Evolutionary conservation across 2,113 vertebrate species (phyloP).

Genomic region (Hyperoodon ampullatus): DNA sequence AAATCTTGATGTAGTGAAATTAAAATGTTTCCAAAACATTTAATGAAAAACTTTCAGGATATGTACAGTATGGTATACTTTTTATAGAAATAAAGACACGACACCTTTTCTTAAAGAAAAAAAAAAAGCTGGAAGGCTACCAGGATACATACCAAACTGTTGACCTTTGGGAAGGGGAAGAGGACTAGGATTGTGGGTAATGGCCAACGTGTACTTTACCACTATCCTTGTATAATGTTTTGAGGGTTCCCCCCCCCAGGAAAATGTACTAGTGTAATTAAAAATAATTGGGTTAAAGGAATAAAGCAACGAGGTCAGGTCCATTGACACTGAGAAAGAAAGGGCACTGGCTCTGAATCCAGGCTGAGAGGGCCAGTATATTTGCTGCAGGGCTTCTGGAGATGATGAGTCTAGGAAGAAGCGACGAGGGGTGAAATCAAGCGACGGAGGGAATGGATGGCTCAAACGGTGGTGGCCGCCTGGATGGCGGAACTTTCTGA

Average conservation of each 20-base stretch:
- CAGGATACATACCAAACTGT: conserved; percentile 13
- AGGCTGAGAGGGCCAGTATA: not conserved
- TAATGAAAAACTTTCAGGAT: conserved; percentile 21
- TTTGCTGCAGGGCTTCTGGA: not conserved
- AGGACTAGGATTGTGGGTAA: conserved; percentile 7
- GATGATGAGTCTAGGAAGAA: not conserved
- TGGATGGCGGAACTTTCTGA: not conserved
- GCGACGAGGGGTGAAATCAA: not conserved
- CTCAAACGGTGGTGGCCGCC: conserved; percentile 24
- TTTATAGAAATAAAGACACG: conserved; percentile 48
- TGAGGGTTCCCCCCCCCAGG: not conserved
- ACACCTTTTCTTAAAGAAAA: not conserved
- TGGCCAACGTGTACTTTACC: not conserved
- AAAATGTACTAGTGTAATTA: not conserved
- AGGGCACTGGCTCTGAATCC: not conserved
- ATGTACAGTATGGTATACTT: conserved; percentile 2
- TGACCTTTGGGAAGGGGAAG: not conserved
- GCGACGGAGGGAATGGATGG: not conserved
- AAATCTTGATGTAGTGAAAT: conserved; percentile 15
- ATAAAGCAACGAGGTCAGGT: not conserved
- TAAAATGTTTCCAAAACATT: conserved; percentile 46
- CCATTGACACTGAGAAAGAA: not conserved
- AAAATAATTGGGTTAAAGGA: conserved; percentile 21
- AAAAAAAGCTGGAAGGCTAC: not conserved
- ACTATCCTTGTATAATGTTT: not conserved